Base-by-base conservation (phyloP, 2,888 invertebrate species). In the Mythimna loreyi region DNA sequence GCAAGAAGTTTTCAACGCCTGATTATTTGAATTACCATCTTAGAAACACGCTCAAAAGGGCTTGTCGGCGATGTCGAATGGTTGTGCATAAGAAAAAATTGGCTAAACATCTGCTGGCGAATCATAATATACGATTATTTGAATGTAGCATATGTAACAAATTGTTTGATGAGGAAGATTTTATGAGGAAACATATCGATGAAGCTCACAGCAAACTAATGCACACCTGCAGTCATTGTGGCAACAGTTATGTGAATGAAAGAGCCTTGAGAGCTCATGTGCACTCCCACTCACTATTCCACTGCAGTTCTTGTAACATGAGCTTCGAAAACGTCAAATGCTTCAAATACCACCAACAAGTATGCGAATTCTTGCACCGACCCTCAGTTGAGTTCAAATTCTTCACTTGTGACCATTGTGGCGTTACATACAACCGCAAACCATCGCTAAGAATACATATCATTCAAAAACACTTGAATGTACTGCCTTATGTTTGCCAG, bases 381-480 rank as follows among this genome's bases (percentile, higher is more conserved):
- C 40, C 69, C 1, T 13, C 61, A 19, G 49, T 64, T 3, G 71
- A 78, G 19, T 67, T 80, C 6, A 49, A 77, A 1, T 19, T 59
- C 2, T 95, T 87, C 66, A 87, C 87, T 6, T 95, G 95, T 65
- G 87, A 93, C 47, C 74, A 93, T 3, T 95, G 95, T 75, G 94
- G 93, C 0, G 86, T 79, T 0, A 85, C 82, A 0, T 95, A 95
- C 72, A 84, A 88, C 4, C 91, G 91, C 13, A 95, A 95, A 59
- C 92, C 93, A 0, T 95, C 95, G 0, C 69, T 95, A 0, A 88
- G 90, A 3, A 89, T 91, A 3, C 95, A 95, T 65, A 93, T 95
- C 11, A 80, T 92, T 0, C 94, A 94, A 50, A 95, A 95, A 74
- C 95, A 95, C 75, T 67, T 95, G 0, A 88, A 92, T 49, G 89